Percentiles rank a stretch among this genome's conserved stretches.
These are phyloP conservation scores for Neodontobutis hainanensis DNA, from an alignment of 2,113 vertebrate species.

Conservation along the genomic window DNA sequence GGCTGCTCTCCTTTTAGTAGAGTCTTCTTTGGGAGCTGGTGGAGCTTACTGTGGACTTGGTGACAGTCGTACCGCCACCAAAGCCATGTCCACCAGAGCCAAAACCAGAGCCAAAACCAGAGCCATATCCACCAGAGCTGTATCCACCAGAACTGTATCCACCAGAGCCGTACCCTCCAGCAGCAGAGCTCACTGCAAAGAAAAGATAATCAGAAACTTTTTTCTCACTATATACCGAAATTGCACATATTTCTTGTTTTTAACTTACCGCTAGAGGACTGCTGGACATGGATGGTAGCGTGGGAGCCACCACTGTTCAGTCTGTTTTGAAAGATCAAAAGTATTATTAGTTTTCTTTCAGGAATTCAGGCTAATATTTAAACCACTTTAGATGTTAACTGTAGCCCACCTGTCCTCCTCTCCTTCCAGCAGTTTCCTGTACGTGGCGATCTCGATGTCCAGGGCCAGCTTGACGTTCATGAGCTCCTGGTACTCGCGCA, in stretches of 20 bases:
- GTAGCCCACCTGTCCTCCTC: constrained; percentile 85
- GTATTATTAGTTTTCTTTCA: too few relatives aligned
- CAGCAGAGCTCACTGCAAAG: not conserved
- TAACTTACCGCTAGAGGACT: not conserved
- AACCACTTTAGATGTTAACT: too few relatives aligned
- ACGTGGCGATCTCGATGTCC: constrained; percentile 94
- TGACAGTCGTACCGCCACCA: not conserved
- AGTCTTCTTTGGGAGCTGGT: not conserved
- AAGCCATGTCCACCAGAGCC: not conserved
- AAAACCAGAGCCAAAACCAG: not conserved
- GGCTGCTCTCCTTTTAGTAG: not conserved
- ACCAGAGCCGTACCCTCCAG: not conserved
- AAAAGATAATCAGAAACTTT: too few relatives aligned
- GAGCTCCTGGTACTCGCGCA: constrained; percentile 93
- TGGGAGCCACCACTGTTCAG: not conserved
- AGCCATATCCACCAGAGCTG: not conserved
- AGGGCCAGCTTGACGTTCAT: constrained; percentile 90
- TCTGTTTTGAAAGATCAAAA: not conserved
- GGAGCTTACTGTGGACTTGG: not conserved
- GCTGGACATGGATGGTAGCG: constrained; percentile 2
- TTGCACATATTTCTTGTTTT: too few relatives aligned
- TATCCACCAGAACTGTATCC: not conserved
- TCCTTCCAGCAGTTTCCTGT: constrained; percentile 90
- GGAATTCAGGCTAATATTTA: too few relatives aligned
- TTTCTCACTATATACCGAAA: too few relatives aligned